Evolutionary conservation across 2,888 invertebrate genomes (phyloP).

Genomic region (Oscheius onirici): DNA sequence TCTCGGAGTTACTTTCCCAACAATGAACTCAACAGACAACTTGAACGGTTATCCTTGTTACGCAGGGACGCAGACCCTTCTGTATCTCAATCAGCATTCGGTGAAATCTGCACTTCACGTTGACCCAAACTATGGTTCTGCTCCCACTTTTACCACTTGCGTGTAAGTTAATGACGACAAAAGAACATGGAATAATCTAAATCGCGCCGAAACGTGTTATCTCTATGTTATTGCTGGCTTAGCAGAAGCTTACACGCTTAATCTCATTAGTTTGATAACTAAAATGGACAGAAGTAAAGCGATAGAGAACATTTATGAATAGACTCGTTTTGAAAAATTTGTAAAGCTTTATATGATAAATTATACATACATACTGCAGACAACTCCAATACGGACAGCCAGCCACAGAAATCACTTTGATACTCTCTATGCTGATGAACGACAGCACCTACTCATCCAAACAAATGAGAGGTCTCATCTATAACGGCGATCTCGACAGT

Average conservation of each 20-base stretch:
- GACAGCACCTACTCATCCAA: constrained; percentile 34
- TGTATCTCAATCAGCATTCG: constrained; percentile 46
- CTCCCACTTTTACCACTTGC: constrained; percentile 15
- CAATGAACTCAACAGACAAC: constrained; percentile 44
- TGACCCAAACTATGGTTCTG: constrained; percentile 2
- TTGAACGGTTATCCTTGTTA: constrained; percentile 50
- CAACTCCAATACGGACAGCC: constrained; percentile 23
- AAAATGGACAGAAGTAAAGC: too few relatives aligned
- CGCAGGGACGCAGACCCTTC: constrained; percentile 31
- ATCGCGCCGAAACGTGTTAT: not conserved
- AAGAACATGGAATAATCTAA: not conserved
- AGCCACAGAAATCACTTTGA: constrained; percentile 34
- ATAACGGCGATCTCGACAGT: constrained; percentile 60
- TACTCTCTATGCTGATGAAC: constrained; percentile 36
- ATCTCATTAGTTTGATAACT: too few relatives aligned
- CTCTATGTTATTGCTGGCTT: not conserved
- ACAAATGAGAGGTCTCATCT: constrained; percentile 43
- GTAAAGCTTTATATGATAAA: too few relatives aligned
- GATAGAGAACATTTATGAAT: too few relatives aligned
- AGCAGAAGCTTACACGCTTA: not conserved
- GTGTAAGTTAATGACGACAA: not conserved
- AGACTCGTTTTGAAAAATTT: too few relatives aligned
- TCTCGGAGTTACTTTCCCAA: constrained; percentile 26
- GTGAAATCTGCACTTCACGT: constrained; percentile 53
- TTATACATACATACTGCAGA: too few relatives aligned